These are phyloP conservation scores for Amphiprion clarkii DNA, from an alignment of 2,797 vertebrate genomes.

Conservation along the genomic window DNA sequence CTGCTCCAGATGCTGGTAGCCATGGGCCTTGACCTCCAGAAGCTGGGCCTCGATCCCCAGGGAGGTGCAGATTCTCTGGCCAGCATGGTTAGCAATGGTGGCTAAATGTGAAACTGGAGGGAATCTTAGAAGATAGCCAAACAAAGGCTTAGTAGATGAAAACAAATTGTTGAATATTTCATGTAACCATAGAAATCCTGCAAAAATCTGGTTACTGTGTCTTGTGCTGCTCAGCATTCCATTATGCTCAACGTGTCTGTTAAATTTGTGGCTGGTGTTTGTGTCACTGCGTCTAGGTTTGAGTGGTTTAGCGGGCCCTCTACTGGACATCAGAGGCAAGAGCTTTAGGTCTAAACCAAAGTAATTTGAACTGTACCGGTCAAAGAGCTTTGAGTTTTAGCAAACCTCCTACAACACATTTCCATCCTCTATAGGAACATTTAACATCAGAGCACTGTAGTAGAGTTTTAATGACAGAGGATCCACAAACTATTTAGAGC, in stretches of 20 bases:
- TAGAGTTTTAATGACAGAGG: slow-evolving; percentile 32
- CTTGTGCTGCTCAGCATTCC: slow-evolving; percentile 83
- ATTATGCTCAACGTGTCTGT: slow-evolving; percentile 76
- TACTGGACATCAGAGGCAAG: slow-evolving; percentile 62
- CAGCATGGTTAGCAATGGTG: slow-evolving; percentile 85
- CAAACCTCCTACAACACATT: slow-evolving; percentile 48
- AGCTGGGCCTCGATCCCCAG: slow-evolving; percentile 82
- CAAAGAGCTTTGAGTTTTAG: slow-evolving; percentile 55
- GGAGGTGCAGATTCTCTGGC: slow-evolving; percentile 77
- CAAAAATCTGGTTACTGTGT: slow-evolving; percentile 77
- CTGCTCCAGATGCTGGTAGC: slow-evolving; percentile 86
- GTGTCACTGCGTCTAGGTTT: slow-evolving; percentile 65
- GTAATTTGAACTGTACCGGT: slow-evolving; percentile 29
- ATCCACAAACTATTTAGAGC: slow-evolving; percentile 9
- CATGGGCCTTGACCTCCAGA: slow-evolving; percentile 87
- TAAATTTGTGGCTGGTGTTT: slow-evolving; percentile 70
- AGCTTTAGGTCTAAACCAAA: slow-evolving; percentile 40
- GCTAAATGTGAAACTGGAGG: slow-evolving; percentile 73
- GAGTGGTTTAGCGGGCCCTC: slow-evolving; percentile 63
- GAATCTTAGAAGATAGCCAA: slow-evolving; percentile 14
- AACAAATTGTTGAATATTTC: slow-evolving; percentile 64
- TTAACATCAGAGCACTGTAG: slow-evolving; percentile 26
- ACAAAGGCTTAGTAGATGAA: slow-evolving; percentile 28
- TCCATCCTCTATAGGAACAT: slow-evolving; percentile 49
- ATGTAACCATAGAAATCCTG: slow-evolving; percentile 75